These are phyloP conservation scores for Cacoxenus indagator DNA, from an alignment of 2,888 invertebrate species.

Conservation along the genomic window DNA sequence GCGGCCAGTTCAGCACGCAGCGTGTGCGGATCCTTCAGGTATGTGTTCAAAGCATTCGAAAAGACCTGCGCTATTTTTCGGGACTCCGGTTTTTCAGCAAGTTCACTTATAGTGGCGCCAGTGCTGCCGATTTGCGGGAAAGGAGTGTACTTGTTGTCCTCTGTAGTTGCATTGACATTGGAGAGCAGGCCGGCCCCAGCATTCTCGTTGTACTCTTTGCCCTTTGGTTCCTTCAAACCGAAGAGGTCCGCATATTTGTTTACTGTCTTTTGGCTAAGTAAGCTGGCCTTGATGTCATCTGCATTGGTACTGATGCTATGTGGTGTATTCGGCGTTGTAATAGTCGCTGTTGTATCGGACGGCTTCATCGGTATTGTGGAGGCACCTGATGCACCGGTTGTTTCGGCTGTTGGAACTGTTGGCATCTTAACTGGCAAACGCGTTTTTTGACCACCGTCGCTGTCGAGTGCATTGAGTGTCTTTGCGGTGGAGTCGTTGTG, in stretches of 20 bases:
- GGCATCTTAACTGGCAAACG: slow-evolving; percentile 40
- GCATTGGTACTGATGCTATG: slow-evolving; percentile 66
- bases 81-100: slow-evolving; percentile 74
- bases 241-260: slow-evolving; percentile 65
- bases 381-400: slow-evolving; percentile 19
- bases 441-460: slow-evolving; percentile 26
- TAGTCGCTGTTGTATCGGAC: slow-evolving; percentile 51
- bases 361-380: slow-evolving; percentile 41
- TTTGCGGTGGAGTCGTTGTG: slow-evolving; percentile 64
- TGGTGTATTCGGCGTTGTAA: slow-evolving; percentile 55
- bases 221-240: slow-evolving; percentile 52
- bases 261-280: slow-evolving; percentile 75
- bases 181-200: slow-evolving; percentile 61
- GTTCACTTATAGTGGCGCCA: slow-evolving; percentile 75
- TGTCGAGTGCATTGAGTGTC: slow-evolving; percentile 41
- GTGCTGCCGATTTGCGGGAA: slow-evolving; percentile 73
- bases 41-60: slow-evolving; percentile 85
- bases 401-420: slow-evolving; percentile 14
- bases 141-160: slow-evolving; percentile 34
- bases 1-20: slow-evolving; percentile 83
- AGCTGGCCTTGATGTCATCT: slow-evolving; percentile 73
- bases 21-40: slow-evolving; percentile 85
- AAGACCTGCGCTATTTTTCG: slow-evolving; percentile 87
- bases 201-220: slow-evolving; percentile 67
- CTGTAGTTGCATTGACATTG: slow-evolving; percentile 39